These are phyloP conservation scores for Pterostichus madidus DNA, from an alignment of 2,888 invertebrate species.

Conservation along the genomic window DNA sequence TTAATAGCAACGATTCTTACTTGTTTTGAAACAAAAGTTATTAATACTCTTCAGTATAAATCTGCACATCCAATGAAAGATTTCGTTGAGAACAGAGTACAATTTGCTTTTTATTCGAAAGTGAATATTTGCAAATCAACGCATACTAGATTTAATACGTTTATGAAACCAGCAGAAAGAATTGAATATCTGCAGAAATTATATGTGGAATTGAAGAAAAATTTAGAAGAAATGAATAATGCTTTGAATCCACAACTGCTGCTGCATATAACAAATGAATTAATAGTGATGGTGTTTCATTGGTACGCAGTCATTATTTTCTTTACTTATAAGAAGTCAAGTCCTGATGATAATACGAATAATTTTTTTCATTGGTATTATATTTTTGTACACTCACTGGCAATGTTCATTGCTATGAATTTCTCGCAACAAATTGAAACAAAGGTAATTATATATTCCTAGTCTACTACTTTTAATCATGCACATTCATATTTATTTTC, in stretches of 20 bases:
- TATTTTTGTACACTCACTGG: slow-evolving; percentile 73
- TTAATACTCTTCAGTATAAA: slow-evolving; percentile 72
- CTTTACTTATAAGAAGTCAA: slow-evolving; percentile 72
- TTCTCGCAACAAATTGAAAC: slow-evolving; percentile 74
- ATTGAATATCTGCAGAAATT: slow-evolving; percentile 74
- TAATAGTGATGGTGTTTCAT: slow-evolving; percentile 74
- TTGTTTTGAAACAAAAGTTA: slow-evolving; percentile 75
- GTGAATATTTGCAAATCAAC: slow-evolving; percentile 16
- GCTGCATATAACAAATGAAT: slow-evolving; percentile 73
- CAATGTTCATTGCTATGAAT: slow-evolving; percentile 74
- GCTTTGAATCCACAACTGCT: slow-evolving; percentile 75
- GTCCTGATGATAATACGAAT: slow-evolving; percentile 72
- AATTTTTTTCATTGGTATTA: slow-evolving; percentile 74
- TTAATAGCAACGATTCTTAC: slow-evolving; percentile 69
- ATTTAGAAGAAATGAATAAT: slow-evolving; percentile 73
- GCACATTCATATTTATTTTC: too few relatives aligned
- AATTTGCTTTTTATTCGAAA: slow-evolving; percentile 50
- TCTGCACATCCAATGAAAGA: slow-evolving; percentile 73
- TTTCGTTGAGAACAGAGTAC: slow-evolving; percentile 26
- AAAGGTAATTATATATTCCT: slow-evolving; percentile 71
- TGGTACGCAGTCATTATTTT: slow-evolving; percentile 76
- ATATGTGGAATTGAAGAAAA: slow-evolving; percentile 74
- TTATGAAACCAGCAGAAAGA: slow-evolving; percentile 35
- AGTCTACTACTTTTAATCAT: too few relatives aligned
- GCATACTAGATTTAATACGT: slow-evolving; percentile 1